These are phyloP conservation scores for Galerucella nymphaeae DNA, from an alignment of 2,888 invertebrate genomes.

Conservation along the genomic window DNA sequence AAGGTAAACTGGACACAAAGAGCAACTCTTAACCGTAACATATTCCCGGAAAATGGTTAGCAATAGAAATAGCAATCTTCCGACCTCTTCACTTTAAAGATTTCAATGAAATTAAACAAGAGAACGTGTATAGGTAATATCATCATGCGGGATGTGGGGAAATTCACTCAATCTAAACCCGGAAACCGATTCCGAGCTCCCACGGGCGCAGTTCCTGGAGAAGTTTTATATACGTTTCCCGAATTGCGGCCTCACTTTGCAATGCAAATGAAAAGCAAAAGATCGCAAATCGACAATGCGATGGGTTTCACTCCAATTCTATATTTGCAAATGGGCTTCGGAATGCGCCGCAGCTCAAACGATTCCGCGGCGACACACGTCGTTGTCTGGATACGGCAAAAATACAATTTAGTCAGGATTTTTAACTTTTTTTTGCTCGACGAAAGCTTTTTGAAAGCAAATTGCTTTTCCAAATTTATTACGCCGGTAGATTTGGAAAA, in stretches of 20 bases:
- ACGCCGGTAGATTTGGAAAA: too few relatives aligned
- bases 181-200: constrained; percentile 65
- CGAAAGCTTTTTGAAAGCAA: neutral
- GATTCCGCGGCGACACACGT: constrained; percentile 42
- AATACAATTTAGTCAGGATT: neutral
- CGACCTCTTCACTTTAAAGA: constrained; percentile 59
- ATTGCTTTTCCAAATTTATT: neutral
- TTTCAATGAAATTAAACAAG: constrained; percentile 63
- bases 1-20: neutral
- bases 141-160: constrained; percentile 62
- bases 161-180: constrained; percentile 66
- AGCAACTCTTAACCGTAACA: constrained; percentile 4
- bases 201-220: constrained; percentile 62
- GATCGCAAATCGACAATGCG: constrained; percentile 65
- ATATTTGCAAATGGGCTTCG: constrained; percentile 61
- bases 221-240: constrained; percentile 62
- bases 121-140: constrained; percentile 62
- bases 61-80: constrained; percentile 59
- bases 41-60: constrained; percentile 30
- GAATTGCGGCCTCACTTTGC: constrained; percentile 64
- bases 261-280: constrained; percentile 66
- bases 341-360: constrained; percentile 50
- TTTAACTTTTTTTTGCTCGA: neutral
- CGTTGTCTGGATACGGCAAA: constrained; percentile 18
- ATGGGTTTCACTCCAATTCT: constrained; percentile 62